Percentiles rank a stretch among this genome's conserved stretches.
Conservation (phyloP, 2,797 vertebrate genomes). For the Lagorchestes hirsutus region DNA sequence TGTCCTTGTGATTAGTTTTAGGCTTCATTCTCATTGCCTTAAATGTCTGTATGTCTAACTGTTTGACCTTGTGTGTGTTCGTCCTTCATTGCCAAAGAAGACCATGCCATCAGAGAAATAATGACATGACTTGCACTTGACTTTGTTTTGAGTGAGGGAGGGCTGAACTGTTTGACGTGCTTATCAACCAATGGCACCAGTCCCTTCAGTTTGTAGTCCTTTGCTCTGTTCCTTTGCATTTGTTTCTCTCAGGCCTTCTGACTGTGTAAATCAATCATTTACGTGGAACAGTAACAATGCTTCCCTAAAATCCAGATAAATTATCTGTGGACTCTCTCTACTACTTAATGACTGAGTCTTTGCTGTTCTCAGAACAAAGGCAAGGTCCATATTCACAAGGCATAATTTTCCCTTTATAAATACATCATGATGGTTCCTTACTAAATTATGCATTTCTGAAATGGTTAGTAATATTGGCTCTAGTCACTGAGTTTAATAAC, state of each 20-base stretch:
- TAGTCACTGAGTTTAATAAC: neutral
- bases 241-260: neutral
- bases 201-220: neutral
- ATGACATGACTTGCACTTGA: too few relatives aligned
- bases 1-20: slow-evolving; percentile 21
- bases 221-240: slow-evolving; percentile 39
- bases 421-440: neutral
- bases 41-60: slow-evolving; percentile 5
- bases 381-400: slow-evolving; percentile 17
- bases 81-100: too few relatives aligned
- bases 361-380: neutral
- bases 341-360: neutral
- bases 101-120: too few relatives aligned
- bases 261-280: slow-evolving; percentile 49
- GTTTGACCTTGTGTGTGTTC: slow-evolving; percentile 3
- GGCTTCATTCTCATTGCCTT: neutral
- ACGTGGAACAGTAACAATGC: neutral
- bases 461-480: neutral
- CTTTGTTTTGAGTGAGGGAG: too few relatives aligned
- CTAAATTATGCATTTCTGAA: neutral
- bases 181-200: slow-evolving; percentile 26
- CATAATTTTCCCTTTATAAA: neutral
- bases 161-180: slow-evolving; percentile 27
- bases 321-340: neutral
- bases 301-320: slow-evolving; percentile 52